Evolutionary conservation across 2,113 vertebrate genomes (phyloP), one percentile per base, ranked within the genome.

Genomic region (Bagarius yarrelli): DNA sequence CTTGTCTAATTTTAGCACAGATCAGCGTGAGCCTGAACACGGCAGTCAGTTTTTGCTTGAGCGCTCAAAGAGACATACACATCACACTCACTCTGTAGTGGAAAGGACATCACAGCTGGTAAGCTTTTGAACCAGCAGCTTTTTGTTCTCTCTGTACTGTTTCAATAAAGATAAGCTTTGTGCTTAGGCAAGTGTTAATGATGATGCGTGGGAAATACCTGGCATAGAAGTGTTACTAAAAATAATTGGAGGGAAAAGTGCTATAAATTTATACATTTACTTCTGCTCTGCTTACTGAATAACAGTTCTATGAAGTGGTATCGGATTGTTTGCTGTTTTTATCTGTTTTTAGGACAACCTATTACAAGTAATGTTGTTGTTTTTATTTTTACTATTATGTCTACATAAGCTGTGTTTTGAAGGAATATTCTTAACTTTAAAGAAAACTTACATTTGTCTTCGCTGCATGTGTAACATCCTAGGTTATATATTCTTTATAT

Each of bases 1-100:
- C 83, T 66, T 23, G 70, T 78, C 87, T 90, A 91, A 88, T 88
- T 91, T 87, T 91, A 91, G 88, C 85, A 44, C 79, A 70, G 86
- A 50, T 55, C 66, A 82, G 78, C 44, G 78, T 70, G 56, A 78
- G 86, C 76, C 70, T 84, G 63, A 80, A 67, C 18, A 53, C 71
- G 30, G 34, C 32, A 50, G 67, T 78, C 71, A 76, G 81, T 83
- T 85, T 75, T 47, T 76, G 73, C 78, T 83, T 61, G 61, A 73
- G 34, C 25, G 14, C 60, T 82, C 60, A 40, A 60, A 44, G 30
- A 78, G 11, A 71, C 50, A 53, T n/a, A 66, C 67, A 30, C 47
- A 44, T 34, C 53, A 76, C 61, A 47, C 78, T 67, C 9, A 47
- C 64, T 78, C 77, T 56, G 14, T 25, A 27, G 66, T 83, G 55